Percentiles rank a stretch among this genome's conserved stretches.
Evolutionary conservation across 2,113 vertebrate genomes (phyloP).

Genomic region (Passer montanus): DNA sequence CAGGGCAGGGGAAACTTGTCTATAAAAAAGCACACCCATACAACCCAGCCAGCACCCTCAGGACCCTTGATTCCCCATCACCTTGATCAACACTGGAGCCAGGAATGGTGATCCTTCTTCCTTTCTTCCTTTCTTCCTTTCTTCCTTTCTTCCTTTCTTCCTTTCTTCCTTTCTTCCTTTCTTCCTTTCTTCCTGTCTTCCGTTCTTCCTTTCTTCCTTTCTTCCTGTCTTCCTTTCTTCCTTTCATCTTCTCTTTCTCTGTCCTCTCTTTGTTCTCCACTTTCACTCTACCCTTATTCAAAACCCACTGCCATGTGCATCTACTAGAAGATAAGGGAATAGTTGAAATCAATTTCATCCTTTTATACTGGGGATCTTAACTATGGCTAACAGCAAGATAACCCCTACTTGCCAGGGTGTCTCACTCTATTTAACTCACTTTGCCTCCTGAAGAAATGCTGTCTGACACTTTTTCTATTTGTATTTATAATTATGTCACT

Average conservation of each 20-base stretch:
- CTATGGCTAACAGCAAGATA: not conserved
- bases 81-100: fast-evolving
- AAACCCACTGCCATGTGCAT: not conserved
- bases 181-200: not conserved
- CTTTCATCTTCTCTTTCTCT: not conserved
- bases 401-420: not conserved
- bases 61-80: not conserved
- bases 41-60: not conserved
- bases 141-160: not conserved
- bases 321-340: not conserved
- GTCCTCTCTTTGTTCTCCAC: not conserved
- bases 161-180: not conserved
- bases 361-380: not conserved
- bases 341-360: not conserved
- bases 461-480: not conserved
- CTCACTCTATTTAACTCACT: not conserved
- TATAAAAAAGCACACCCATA: not conserved
- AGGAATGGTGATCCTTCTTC: fast-evolving
- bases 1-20: not conserved
- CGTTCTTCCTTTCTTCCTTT: not conserved
- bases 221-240: not conserved
- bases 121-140: not conserved
- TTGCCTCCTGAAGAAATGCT: not conserved
- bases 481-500: not conserved
- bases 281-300: not conserved